These are phyloP conservation scores for Drosophila quadrilineata DNA, from an alignment of 1,140 invertebrate species.

Conservation along the genomic window DNA sequence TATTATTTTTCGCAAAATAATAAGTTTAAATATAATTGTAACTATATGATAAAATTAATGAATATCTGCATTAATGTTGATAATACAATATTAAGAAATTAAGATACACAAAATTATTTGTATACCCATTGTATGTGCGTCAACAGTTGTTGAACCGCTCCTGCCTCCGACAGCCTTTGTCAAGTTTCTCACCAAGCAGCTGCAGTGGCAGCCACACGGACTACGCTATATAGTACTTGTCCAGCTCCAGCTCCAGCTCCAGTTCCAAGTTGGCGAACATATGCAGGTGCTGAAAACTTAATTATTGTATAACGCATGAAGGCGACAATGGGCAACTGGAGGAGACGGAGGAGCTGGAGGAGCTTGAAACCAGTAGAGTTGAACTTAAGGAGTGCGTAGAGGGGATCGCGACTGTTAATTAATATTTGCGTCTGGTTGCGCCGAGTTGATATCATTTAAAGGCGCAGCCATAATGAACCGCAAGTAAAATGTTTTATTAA, in stretches of 20 bases:
- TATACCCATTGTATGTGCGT: no score
- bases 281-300: constrained; percentile 79
- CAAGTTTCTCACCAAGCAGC: no score
- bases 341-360: constrained; percentile 1
- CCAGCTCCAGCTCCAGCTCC: not conserved
- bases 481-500: constrained; percentile 72
- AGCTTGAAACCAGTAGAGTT: not conserved
- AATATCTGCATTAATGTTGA: no score
- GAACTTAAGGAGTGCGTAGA: constrained; percentile 5
- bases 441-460: constrained; percentile 13
- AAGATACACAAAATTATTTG: no score
- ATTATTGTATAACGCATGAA: constrained; percentile 75
- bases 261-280: constrained; percentile 47
- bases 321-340: not conserved
- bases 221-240: no score
- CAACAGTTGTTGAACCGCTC: not conserved
- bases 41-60: no score
- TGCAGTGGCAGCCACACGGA: constrained; percentile 12
- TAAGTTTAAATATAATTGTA: not conserved
- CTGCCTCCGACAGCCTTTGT: no score
- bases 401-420: constrained; percentile 55
- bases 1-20: no score
- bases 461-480: not conserved
- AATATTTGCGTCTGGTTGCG: constrained; percentile 54
- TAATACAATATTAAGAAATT: no score